Base-by-base conservation (phyloP, 2,797 vertebrate species). In the Anguilla obscura region DNA sequence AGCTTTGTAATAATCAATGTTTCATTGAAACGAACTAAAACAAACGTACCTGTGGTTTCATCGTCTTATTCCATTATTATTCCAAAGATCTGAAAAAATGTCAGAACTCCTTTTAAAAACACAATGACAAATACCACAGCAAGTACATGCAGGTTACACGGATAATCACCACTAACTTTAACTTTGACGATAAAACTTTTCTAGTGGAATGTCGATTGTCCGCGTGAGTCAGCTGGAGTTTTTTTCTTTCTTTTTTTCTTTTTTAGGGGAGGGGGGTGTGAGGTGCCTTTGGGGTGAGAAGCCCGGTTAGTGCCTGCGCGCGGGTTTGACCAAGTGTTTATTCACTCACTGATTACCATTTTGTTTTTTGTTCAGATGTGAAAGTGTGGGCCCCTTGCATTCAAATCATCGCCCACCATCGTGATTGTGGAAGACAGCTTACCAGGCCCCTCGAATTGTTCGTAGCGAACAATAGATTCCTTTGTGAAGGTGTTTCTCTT, bases 401-500 rank as follows among this genome's bases (percentile, higher is more conserved):
- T 97, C 96, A 97, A 95, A 96, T 97, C 96, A 97, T 94, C 93
- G 93, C 94, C 95, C 93, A 95, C 96, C 94, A 91, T 96, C 95
- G 93, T 96, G 95, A 97, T 97, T 96, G 95, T 94, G 91, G 95
- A 96, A 96, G 97, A 97, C 97, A 96, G 96, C 96, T 96, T 95
- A 95, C 93, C 93, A 96, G 97, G 96, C 96, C 95, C 94, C 96
- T 95, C 95, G 94, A 93, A 96, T 95, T 95, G 95, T 95, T 94
- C 94, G 76, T 87, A 58, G 80, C 91, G 91, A 93, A 95, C 96
- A 97, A 97, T 97, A 93, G 94, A 92, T 94, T 93, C 96, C 93
- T 97, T 97, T 97, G 96, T 97, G 95, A 93, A 96, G 91, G 96
- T 96, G 97, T 95, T 96, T 96, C 96, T 95, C 96, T 97, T 97